These are phyloP conservation scores for Mactra quadrangularis DNA, from an alignment of 1,140 invertebrate species.

Conservation along the genomic window DNA sequence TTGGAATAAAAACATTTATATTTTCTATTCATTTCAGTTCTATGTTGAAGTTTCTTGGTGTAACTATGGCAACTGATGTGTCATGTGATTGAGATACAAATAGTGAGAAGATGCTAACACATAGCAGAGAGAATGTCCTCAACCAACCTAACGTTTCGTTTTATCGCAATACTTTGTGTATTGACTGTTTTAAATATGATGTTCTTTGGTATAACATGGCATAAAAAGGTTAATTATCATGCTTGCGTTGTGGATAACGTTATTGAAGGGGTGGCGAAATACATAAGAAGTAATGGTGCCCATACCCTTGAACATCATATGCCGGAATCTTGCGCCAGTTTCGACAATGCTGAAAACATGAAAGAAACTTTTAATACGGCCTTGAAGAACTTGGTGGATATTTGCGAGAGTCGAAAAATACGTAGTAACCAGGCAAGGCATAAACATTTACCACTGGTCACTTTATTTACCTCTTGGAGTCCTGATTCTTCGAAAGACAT, in stretches of 20 bases:
- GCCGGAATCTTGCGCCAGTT: conserved; percentile 20
- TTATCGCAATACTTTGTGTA: conserved; percentile 31
- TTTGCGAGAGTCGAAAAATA: not conserved
- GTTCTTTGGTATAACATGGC: conserved; percentile 30
- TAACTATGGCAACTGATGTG: too few relatives aligned
- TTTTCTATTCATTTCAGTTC: too few relatives aligned
- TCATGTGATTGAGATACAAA: too few relatives aligned
- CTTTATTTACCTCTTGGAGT: conserved; percentile 52
- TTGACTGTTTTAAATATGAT: conserved; percentile 54
- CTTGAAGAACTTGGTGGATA: not conserved
- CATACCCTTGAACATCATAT: not conserved
- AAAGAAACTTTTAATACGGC: not conserved
- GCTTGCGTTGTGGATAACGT: conserved; percentile 48
- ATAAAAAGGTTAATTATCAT: not conserved
- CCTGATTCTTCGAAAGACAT: conserved; percentile 14
- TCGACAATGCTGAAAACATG: not conserved
- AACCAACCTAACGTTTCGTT: conserved; percentile 29
- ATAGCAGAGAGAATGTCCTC: conserved; percentile 35
- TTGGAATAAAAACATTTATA: too few relatives aligned
- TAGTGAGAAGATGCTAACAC: too few relatives aligned
- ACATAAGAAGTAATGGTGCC: conserved; percentile 29
- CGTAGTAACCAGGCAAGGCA: too few relatives aligned
- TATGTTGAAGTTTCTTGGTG: too few relatives aligned
- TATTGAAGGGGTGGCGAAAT: conserved; percentile 31
- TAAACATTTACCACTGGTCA: conserved; percentile 22